Conservation (phyloP, 2,888 invertebrate genomes). For the Nemoura dubitans region DNA sequence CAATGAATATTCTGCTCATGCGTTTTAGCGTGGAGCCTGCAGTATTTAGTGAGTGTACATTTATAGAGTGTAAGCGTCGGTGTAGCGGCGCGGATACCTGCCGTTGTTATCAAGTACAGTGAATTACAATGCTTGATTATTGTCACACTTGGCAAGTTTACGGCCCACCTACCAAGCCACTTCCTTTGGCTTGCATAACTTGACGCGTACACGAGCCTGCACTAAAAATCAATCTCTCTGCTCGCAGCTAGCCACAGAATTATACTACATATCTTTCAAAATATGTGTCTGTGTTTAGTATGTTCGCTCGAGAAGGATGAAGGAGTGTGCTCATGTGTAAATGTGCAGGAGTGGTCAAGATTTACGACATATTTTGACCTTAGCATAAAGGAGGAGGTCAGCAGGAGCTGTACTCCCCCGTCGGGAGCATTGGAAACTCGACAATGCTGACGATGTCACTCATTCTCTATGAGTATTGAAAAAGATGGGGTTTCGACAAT, state of each 20-base stretch:
- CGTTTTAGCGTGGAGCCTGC: background rate
- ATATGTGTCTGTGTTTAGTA: conserved; percentile 22
- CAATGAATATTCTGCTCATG: background rate
- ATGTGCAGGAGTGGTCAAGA: conserved; percentile 37
- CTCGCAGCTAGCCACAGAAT: background rate
- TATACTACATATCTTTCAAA: conserved; percentile 20
- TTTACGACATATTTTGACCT: conserved; percentile 39
- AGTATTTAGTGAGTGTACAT: too few species aligned
- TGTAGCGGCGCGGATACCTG: background rate
- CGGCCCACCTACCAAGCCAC: conserved; percentile 34
- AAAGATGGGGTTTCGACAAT: conserved; percentile 35
- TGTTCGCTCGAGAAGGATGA: background rate
- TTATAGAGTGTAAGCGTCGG: too few species aligned
- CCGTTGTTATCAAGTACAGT: background rate
- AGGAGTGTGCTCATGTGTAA: conserved; percentile 16
- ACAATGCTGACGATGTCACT: conserved; percentile 41
- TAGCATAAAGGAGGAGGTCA: conserved; percentile 31
- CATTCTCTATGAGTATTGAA: conserved; percentile 26
- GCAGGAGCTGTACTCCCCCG: conserved; percentile 25
- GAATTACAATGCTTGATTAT: conserved; percentile 24
- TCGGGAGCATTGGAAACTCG: conserved; percentile 26
- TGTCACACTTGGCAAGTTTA: conserved; percentile 34
- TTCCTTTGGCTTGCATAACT: conserved; percentile 14
- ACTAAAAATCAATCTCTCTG: conserved; percentile 41
- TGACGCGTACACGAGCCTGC: background rate